Conservation (phyloP, 2,113 vertebrate genomes). For the Cavia porcellus region DNA sequence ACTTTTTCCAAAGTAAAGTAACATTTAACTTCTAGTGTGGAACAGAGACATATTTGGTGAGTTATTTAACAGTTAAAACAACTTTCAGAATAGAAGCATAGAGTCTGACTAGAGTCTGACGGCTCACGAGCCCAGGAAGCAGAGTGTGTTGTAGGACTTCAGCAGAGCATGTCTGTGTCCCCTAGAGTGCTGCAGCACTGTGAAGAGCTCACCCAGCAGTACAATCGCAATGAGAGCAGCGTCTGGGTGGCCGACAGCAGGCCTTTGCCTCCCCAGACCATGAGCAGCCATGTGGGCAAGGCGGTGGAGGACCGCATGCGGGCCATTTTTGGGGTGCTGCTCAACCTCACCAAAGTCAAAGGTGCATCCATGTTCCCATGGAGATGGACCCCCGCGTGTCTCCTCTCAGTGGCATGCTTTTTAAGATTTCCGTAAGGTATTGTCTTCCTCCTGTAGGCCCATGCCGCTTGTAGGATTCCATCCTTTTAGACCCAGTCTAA, state of each 20-base stretch:
- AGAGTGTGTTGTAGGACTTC: neutral
- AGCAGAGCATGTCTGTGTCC: conserved; percentile 32
- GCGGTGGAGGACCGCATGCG: conserved; percentile 99
- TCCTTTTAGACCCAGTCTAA: conserved; percentile 7
- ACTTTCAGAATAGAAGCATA: neutral
- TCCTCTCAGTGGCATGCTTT: neutral
- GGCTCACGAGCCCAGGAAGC: neutral
- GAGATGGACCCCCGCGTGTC: neutral
- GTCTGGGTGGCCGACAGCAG: conserved; percentile 90
- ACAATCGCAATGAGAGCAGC: conserved; percentile 94
- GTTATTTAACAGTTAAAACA: conserved; percentile 35
- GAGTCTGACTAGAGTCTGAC: neutral
- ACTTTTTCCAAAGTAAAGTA: neutral
- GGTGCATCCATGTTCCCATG: conserved; percentile 85
- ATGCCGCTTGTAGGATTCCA: neutral
- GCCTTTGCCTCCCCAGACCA: conserved; percentile 92
- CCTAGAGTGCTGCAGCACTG: conserved; percentile 95
- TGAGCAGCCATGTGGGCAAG: conserved; percentile 95
- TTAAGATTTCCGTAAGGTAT: neutral
- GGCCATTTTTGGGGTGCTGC: conserved; percentile 96
- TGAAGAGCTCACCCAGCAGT: conserved; percentile 96
- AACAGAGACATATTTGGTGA: neutral
- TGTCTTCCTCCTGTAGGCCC: neutral
- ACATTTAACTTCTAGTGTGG: neutral
- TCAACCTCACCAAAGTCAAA: conserved; percentile 98